Conservation (phyloP, 1,140 invertebrate genomes). For the Eriosoma lanigerum region DNA sequence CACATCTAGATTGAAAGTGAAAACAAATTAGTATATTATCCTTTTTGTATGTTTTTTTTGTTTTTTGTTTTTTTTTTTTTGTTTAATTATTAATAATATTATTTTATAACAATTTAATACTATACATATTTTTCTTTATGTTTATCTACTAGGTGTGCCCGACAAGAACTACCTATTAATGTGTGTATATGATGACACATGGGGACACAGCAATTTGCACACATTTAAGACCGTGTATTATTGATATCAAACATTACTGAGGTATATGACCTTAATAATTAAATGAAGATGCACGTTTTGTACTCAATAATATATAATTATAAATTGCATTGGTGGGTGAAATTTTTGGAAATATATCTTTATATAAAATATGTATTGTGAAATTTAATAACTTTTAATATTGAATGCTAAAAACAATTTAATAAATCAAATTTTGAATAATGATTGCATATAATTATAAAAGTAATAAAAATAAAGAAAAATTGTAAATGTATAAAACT, state of each 20-base stretch:
- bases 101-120: neutral
- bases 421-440: neutral
- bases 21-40: neutral
- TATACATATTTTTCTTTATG: neutral
- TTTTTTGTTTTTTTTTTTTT: too few species aligned
- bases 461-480: neutral
- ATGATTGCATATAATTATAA: constrained; percentile 36
- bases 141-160: neutral
- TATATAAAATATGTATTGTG: neutral
- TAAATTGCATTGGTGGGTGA: neutral
- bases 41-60: too few species aligned
- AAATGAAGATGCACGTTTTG: neutral
- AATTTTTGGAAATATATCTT: neutral
- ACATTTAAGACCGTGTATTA: neutral
- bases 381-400: neutral
- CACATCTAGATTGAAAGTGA: neutral
- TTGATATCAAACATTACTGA: neutral
- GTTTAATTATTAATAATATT: neutral
- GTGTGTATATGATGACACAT: neutral
- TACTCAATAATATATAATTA: neutral
- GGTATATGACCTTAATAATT: neutral
- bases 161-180: neutral
- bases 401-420: neutral
- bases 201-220: neutral
- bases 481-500: constrained; percentile 46